phyloP scores from a whole-genome alignment of 2,888 invertebrate genomes.

The Amphipoea oculea region DNA sequence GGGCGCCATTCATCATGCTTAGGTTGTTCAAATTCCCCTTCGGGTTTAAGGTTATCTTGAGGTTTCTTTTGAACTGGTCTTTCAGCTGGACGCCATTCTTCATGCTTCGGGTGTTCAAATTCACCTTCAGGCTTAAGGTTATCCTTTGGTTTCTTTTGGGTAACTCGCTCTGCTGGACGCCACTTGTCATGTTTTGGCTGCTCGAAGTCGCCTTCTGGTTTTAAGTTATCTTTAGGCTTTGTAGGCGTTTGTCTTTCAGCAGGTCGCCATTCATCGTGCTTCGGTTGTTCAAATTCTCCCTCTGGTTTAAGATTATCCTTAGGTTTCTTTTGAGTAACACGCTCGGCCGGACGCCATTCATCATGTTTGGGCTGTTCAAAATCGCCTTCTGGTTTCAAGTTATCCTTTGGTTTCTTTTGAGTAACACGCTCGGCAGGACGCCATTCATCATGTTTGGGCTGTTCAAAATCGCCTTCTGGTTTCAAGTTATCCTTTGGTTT shows the following conservation, averaged over 20 bases:
- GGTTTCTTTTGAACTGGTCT: no score
- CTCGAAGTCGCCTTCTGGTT: slow-evolving; percentile 89
- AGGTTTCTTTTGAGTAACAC: neutral
- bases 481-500: slow-evolving; percentile 87
- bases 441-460: slow-evolving; percentile 71
- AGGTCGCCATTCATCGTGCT: slow-evolving; percentile 75
- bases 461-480: slow-evolving; percentile 89
- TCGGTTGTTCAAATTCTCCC: slow-evolving; percentile 76
- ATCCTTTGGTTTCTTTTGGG: slow-evolving; percentile 67
- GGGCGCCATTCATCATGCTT: slow-evolving; percentile 75
- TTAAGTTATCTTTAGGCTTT: slow-evolving; percentile 87
- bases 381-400: slow-evolving; percentile 89
- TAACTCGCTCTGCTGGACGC: slow-evolving; percentile 69
- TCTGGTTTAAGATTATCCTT: slow-evolving; percentile 68
- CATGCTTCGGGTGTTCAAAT: slow-evolving; percentile 65
- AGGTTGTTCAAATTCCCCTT: slow-evolving; percentile 77
- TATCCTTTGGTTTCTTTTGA: slow-evolving; percentile 84
- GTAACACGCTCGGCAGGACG: slow-evolving; percentile 68
- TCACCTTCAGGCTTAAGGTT: slow-evolving; percentile 77
- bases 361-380: slow-evolving; percentile 71
- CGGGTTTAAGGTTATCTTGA: slow-evolving; percentile 65
- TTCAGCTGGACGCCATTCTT: no score
- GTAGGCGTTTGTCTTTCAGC: neutral
- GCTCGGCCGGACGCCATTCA: no score
- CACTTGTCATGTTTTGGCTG: slow-evolving; percentile 79